Evolutionary conservation across 2,888 invertebrate genomes (phyloP).

Genomic region (Galeopsomyia nigrocyanea): DNA sequence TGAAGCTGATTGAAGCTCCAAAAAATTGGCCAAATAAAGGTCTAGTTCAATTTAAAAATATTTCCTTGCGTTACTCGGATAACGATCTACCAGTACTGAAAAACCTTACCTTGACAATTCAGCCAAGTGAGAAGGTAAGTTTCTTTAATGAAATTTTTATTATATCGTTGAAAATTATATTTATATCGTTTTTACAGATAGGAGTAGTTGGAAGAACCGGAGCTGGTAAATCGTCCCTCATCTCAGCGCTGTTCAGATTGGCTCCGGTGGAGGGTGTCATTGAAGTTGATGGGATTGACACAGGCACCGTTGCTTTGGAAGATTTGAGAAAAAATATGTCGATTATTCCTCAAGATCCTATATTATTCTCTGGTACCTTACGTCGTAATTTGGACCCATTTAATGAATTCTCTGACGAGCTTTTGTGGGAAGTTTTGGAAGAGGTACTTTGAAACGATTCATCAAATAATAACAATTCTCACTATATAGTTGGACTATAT

Average conservation of each 20-base stretch:
- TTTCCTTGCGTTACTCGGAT: conserved; percentile 68
- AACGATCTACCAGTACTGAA: conserved; percentile 69
- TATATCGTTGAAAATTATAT: conserved; percentile 74
- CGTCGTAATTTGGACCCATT: too few relatives aligned
- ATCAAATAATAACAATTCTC: too few relatives aligned
- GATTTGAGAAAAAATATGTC: too few relatives aligned
- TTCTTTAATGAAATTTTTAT: conserved; percentile 69
- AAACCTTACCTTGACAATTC: conserved; percentile 62
- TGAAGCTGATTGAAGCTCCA: conserved; percentile 44
- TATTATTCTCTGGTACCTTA: too few relatives aligned
- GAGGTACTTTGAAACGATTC: conserved; percentile 64
- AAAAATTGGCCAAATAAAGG: conserved; percentile 58
- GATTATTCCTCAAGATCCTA: too few relatives aligned
- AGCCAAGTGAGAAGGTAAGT: conserved; percentile 69
- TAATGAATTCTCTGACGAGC: conserved; percentile 64
- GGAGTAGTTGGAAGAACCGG: too few relatives aligned
- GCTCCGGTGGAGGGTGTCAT: conserved; percentile 72
- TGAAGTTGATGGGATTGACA: too few relatives aligned
- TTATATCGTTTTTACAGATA: conserved; percentile 78
- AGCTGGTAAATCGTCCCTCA: too few relatives aligned
- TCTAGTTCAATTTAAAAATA: conserved; percentile 59
- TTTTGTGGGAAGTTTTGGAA: conserved; percentile 72
- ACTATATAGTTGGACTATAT: too few relatives aligned
- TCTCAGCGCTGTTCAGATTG: conserved; percentile 73
- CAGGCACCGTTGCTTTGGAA: too few relatives aligned